Base-by-base conservation (phyloP, 2,113 vertebrate species). In the Eretmodus cyanostictus region DNA sequence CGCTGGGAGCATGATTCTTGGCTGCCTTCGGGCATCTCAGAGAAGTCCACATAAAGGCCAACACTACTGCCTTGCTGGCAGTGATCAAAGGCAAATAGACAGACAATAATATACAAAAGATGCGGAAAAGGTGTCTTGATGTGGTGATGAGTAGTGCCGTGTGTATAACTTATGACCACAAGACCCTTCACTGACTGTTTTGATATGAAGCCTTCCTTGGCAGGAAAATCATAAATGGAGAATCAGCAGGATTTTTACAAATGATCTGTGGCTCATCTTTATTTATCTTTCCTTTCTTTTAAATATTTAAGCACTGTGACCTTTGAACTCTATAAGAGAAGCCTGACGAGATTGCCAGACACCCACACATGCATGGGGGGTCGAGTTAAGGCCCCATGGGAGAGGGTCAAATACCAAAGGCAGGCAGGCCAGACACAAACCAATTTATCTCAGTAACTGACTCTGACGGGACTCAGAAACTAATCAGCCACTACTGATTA, bases 381-480 rank as follows among this genome's bases (percentile, higher is more conserved):
- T 86, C 89, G 63, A 87, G 90, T 89, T 91, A n/a, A 84, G 5
- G 49, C 38, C 91, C 81, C 86, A 10, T 6, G 73, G 82, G 91
- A 92, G 81, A 22, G 19, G 40, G 36, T n/a, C 73, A 31, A 5
- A 9, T 51, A 80, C 59, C 38, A 80, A 71, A 38, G 51, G 55
- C 45, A 80, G 79, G 51, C 61, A 45, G 27, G 68, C 81, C 17
- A 4, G 84, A 81, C 81, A 83, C 61, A 88, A 89, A 92, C 81
- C 88, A 94, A 95, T 96, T 89, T 61, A 82, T 95, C 94, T 93
- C 78, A 78, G 84, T 91, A 92, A 94, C 45, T 5, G 14, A 78
- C 57, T 88, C 14, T 79, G 93, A 93, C 92, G 87, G 36, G 61
- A 73, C 22, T 51, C 79, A 4, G 8, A 81, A 83, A 81, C 87